Base-by-base conservation (phyloP, 2,797 vertebrate genomes). In the Peromyscus eremicus region DNA sequence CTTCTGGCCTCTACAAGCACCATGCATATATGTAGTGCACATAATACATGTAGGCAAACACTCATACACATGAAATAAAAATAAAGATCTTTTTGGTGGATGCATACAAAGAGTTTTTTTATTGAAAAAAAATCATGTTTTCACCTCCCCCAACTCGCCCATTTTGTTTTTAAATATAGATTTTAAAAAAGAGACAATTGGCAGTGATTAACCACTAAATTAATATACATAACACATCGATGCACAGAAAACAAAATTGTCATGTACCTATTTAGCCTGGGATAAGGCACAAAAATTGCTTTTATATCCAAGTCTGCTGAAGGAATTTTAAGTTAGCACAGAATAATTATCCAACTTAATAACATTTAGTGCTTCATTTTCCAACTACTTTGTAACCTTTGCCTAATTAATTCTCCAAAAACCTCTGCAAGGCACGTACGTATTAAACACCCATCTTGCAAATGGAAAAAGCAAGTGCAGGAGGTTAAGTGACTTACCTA, bases 341-440 rank as follows among this genome's bases (percentile, higher is more conserved):
- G 43, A 55, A 83, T 96, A 95, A 97, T 97, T 94, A 96, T 40
- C 73, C 85, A 94, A 77, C 43, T 93, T 97, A 95, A 95, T 91
- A 96, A 96, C 40, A 93, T 81, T 89, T 71, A 88, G 76, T 92
- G 89, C 85, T 97, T 93, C 93, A 88, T 93, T 84, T 97, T 97
- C 91, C 88, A 95, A 96, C 88, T 83, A 95, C 92, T 89, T 93
- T 80, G 84, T 94, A 97, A 97, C 84, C 49, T 96, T 93, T 97
- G 85, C 84, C 85, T 97, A 96, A 97, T 97, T 96, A 97, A 97
- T 92, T 97, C 96, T 94, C 97, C 89, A 29, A 92, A 97, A 95
- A 57, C 75, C 85, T 93, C 92, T 84, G 64, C 29, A 71, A 96
- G 70, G 88, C 71, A 82, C 57, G 68, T 62, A 77, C 70, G 68